Evolutionary conservation across 2,797 vertebrate species (phyloP).

Genomic region (Acrocephalus scirpaceus): DNA sequence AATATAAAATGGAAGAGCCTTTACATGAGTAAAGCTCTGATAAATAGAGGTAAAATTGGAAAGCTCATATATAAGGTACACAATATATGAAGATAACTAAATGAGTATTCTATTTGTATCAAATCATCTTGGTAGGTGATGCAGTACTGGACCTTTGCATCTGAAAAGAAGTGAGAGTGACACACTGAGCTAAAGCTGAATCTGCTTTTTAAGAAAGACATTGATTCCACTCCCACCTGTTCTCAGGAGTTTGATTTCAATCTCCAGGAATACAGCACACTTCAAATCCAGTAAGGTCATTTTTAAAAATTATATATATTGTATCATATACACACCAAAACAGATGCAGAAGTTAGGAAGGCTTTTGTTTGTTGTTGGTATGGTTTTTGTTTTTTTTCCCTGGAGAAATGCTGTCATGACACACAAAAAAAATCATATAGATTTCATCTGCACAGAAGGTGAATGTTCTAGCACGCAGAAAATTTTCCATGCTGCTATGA

Average conservation of each 20-base stretch:
- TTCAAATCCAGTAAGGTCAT: not conserved
- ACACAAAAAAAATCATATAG: not conserved
- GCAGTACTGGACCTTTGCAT: not conserved
- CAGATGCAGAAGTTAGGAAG: not conserved
- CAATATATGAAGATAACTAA: not conserved
- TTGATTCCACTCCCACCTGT: not conserved
- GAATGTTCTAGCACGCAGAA: not conserved
- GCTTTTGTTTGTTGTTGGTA: too few relatives aligned
- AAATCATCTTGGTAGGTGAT: not conserved
- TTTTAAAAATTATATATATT: not conserved
- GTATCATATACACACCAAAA: not conserved
- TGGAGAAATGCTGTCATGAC: not conserved
- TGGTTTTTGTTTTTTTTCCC: not conserved
- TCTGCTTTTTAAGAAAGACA: not conserved
- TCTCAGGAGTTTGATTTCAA: not conserved
- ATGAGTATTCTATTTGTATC: not conserved
- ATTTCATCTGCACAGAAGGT: not conserved
- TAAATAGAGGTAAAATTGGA: not conserved
- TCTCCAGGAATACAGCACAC: not conserved
- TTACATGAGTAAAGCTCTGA: not conserved
- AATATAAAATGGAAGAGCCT: not conserved
- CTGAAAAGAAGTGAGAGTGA: not conserved
- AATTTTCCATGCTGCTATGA: not conserved
- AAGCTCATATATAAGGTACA: not conserved
- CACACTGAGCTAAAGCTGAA: not conserved